These are phyloP conservation scores for Zaprionus ornatus DNA, from an alignment of 1,140 invertebrate species.

Conservation along the genomic window DNA sequence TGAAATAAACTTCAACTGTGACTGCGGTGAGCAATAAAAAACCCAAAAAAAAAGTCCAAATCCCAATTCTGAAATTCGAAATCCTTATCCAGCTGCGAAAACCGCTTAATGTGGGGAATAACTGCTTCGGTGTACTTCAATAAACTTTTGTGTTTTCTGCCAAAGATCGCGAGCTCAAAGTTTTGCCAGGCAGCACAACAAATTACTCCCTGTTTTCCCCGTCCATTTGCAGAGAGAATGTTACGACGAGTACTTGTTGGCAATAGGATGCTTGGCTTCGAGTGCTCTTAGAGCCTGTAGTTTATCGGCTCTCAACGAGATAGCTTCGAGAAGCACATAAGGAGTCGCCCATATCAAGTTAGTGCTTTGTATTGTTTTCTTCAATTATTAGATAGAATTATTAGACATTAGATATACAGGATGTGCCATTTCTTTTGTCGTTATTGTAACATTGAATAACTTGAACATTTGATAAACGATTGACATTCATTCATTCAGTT, in stretches of 20 bases:
- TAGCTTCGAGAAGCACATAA: not conserved
- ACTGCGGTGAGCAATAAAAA: conserved; percentile 42
- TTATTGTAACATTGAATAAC: too few relatives aligned
- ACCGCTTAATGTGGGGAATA: conserved; percentile 24
- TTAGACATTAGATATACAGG: too few relatives aligned
- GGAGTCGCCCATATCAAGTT: not conserved
- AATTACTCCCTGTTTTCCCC: conserved; percentile 17
- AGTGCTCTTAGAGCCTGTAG: not conserved
- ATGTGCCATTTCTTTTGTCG: too few relatives aligned
- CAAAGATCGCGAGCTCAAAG: conserved; percentile 25
- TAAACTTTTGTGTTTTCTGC: conserved; percentile 23
- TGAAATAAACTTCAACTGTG: conserved; percentile 43
- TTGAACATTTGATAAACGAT: too few relatives aligned
- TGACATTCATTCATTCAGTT: too few relatives aligned
- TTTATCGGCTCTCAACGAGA: not conserved
- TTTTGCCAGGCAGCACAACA: conserved; percentile 15
- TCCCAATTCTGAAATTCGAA: conserved; percentile 17
- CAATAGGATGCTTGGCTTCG: not conserved
- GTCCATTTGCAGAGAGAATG: not conserved
- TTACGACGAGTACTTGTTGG: not conserved
- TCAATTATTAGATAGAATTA: too few relatives aligned
- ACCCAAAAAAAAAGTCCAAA: not conserved
- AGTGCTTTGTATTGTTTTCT: not conserved
- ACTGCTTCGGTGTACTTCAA: conserved; percentile 13
- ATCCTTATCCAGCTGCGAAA: conserved; percentile 42